These are phyloP conservation scores for Xanthorhoe designata DNA, from an alignment of 2,888 invertebrate genomes.

Conservation along the genomic window DNA sequence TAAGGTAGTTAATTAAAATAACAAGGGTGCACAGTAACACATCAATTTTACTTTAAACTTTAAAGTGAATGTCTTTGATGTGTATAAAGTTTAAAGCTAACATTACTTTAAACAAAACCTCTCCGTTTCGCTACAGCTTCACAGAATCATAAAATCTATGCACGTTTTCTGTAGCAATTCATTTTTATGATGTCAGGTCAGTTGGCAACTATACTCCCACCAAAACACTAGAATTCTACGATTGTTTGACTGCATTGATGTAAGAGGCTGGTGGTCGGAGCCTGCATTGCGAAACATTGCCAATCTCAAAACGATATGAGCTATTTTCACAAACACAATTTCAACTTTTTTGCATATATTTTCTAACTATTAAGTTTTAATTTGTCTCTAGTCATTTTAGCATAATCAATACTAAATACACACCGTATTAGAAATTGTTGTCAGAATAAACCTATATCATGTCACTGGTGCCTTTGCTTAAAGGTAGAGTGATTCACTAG, in stretches of 20 bases:
- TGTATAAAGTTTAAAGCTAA: too few species aligned
- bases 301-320: background rate
- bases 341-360: too few species aligned
- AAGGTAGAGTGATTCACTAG: too few species aligned
- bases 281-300: background rate
- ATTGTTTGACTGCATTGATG: conserved; percentile 19
- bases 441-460: too few species aligned
- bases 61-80: too few species aligned
- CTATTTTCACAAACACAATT: background rate
- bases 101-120: conserved; percentile 22
- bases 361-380: too few species aligned
- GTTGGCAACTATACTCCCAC: conserved; percentile 40
- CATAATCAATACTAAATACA: too few species aligned
- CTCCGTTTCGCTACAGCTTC: conserved; percentile 18
- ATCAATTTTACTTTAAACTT: conserved; percentile 10
- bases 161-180: conserved; percentile 66
- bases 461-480: too few species aligned
- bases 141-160: conserved; percentile 47
- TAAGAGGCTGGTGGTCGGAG: conserved; percentile 6
- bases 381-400: too few species aligned
- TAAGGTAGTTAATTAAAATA: background rate
- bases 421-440: too few species aligned
- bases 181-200: conserved; percentile 67
- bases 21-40: background rate
- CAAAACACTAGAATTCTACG: conserved; percentile 32